These are phyloP conservation scores for Rhyacophila brunnea DNA, from an alignment of 1,140 invertebrate species.

Conservation along the genomic window DNA sequence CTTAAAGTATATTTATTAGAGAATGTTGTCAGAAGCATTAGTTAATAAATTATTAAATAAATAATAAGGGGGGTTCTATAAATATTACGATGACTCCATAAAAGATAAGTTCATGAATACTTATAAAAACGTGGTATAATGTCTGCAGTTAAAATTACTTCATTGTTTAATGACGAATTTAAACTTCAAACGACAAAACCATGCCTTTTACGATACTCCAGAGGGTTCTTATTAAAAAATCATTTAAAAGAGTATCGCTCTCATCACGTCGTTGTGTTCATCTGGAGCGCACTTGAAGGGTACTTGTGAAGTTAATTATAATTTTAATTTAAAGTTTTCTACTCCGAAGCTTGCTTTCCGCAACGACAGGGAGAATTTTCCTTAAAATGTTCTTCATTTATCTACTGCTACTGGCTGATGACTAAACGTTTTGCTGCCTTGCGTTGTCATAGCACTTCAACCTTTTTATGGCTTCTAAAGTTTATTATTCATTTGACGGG, in stretches of 20 bases:
- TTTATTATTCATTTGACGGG: neutral
- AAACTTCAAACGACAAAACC: conserved; percentile 12
- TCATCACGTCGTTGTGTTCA: conserved; percentile 10
- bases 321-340: conserved; percentile 36
- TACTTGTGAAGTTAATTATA: conserved; percentile 31
- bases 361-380: conserved; percentile 19
- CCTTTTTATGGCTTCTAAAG: conserved; percentile 20
- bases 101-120: too few relatives aligned
- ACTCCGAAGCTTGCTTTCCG: conserved; percentile 17
- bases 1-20: too few relatives aligned
- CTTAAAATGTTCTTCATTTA: conserved; percentile 22
- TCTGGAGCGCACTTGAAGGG: conserved; percentile 14
- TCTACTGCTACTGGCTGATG: conserved; percentile 9
- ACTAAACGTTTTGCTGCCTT: conserved; percentile 23
- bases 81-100: too few relatives aligned
- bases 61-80: too few relatives aligned
- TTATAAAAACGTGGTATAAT: too few relatives aligned
- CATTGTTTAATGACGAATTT: conserved; percentile 13
- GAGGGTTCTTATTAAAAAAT: conserved; percentile 28
- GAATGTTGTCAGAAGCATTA: too few relatives aligned
- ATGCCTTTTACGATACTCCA: conserved; percentile 6
- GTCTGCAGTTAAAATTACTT: conserved; percentile 9
- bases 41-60: too few relatives aligned
- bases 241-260: conserved; percentile 14
- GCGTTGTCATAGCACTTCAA: conserved; percentile 9